These are phyloP conservation scores for Lysiphlebus fabarum DNA, from an alignment of 1,140 invertebrate genomes.

Conservation along the genomic window DNA sequence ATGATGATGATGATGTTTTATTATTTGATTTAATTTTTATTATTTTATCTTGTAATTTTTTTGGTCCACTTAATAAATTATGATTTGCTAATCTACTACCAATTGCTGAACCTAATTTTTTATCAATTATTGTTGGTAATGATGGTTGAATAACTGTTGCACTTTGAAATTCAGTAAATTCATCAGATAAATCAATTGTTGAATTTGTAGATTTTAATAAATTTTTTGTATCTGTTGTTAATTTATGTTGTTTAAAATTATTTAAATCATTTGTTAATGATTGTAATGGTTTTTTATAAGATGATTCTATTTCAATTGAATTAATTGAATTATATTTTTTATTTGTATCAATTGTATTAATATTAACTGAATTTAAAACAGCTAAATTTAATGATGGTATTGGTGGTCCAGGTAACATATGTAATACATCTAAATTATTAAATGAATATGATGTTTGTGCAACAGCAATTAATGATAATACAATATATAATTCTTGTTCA, in stretches of 20 bases:
- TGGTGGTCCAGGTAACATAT: slow-evolving; percentile 56
- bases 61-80: slow-evolving; percentile 52
- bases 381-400: slow-evolving; percentile 55
- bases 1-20: slow-evolving; percentile 1
- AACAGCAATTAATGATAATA: slow-evolving; percentile 62
- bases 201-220: slow-evolving; percentile 16
- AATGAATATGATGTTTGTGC: slow-evolving; percentile 61
- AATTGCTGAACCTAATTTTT: slow-evolving; percentile 51
- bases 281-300: no score
- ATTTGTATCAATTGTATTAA: slow-evolving; percentile 8
- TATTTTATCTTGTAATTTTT: slow-evolving; percentile 36
- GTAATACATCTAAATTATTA: slow-evolving; percentile 54
- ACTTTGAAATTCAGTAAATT: slow-evolving; percentile 63
- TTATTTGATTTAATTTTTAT: neutral
- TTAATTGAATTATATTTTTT: neutral
- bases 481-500: slow-evolving; percentile 61
- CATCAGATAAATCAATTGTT: slow-evolving; percentile 47
- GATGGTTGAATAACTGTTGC: slow-evolving; percentile 43
- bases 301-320: no score
- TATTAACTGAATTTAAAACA: slow-evolving; percentile 24
- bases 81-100: slow-evolving; percentile 57
- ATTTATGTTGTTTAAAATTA: no score
- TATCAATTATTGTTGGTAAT: slow-evolving; percentile 40
- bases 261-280: no score
- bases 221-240: no score